A percentile compares a stretch with the other conserved stretches of the same genome.
These are phyloP conservation scores for Ctenopoma multispine DNA, from an alignment of 2,797 vertebrate species.

Conservation along the genomic window DNA sequence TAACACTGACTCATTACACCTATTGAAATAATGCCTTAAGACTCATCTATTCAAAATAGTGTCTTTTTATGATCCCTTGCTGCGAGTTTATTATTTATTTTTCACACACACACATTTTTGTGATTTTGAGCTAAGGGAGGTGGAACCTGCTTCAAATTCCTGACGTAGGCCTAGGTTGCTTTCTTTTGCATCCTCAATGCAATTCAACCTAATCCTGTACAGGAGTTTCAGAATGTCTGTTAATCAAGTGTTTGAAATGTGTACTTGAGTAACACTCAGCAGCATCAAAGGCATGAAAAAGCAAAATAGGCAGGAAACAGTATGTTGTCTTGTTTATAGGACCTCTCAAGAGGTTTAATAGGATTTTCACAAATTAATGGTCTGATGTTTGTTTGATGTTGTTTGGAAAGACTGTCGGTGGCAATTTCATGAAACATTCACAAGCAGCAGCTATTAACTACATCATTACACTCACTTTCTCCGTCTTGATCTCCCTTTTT, in stretches of 20 bases:
- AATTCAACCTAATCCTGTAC: background rate
- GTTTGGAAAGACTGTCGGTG: slow-evolving; percentile 58
- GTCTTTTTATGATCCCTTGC: too few relatives aligned
- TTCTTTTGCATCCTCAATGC: slow-evolving; percentile 10
- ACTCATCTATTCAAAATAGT: too few relatives aligned
- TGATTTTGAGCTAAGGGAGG: too few relatives aligned
- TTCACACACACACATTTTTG: too few relatives aligned
- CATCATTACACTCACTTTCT: slow-evolving; percentile 58
- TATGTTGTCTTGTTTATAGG: slow-evolving; percentile 44
- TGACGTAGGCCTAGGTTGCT: background rate
- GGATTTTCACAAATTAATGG: slow-evolving; percentile 72
- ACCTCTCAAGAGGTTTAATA: slow-evolving; percentile 62
- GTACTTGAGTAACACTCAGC: slow-evolving; percentile 13
- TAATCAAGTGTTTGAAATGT: slow-evolving; percentile 32
- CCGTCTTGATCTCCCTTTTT: slow-evolving; percentile 18
- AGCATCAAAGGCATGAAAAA: slow-evolving; percentile 33
- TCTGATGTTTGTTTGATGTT: slow-evolving; percentile 73
- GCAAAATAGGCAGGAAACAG: slow-evolving; percentile 17
- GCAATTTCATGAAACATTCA: slow-evolving; percentile 56
- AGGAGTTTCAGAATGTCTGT: background rate
- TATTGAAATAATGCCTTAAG: too few relatives aligned
- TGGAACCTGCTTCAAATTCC: background rate
- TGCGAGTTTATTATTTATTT: too few relatives aligned
- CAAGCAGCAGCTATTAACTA: slow-evolving; percentile 58
- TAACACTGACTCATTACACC: too few relatives aligned